Percentiles rank a stretch among this genome's conserved stretches.
Conservation (phyloP, 2,888 invertebrate genomes). For the Lepidocyrtinus sp. region DNA sequence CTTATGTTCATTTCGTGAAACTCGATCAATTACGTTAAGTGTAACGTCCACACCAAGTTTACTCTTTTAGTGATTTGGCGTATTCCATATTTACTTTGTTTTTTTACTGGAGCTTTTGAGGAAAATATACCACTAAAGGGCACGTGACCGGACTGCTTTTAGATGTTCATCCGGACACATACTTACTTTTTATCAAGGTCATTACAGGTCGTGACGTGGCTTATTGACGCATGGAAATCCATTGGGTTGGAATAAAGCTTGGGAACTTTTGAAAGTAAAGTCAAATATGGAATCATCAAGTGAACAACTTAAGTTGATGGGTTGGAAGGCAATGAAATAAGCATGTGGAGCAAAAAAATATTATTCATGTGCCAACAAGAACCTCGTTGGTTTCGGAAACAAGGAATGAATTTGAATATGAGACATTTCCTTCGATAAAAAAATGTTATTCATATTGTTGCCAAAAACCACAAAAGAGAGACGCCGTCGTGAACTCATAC, state of each 20-base stretch:
- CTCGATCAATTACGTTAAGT: neutral
- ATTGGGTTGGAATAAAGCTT: neutral
- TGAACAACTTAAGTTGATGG: neutral
- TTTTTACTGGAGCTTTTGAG: neutral
- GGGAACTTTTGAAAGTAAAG: neutral
- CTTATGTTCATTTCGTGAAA: neutral
- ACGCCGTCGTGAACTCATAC: too few species aligned
- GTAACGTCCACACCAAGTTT: neutral
- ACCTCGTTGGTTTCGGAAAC: too few species aligned
- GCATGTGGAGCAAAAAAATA: too few species aligned
- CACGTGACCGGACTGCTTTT: slow-evolving; percentile 2
- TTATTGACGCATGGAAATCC: neutral
- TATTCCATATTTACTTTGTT: neutral
- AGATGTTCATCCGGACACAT: neutral
- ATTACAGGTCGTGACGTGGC: slow-evolving; percentile 41
- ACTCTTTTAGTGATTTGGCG: too few species aligned
- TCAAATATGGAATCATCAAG: neutral
- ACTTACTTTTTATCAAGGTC: slow-evolving; percentile 44
- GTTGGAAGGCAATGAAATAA: neutral
- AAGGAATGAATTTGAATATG: too few species aligned
- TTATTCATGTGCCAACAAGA: too few species aligned
- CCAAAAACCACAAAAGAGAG: too few species aligned
- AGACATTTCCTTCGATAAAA: too few species aligned
- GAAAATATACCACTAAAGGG: neutral
- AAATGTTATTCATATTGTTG: too few species aligned